Conservation (phyloP, 2,797 vertebrate species). For the Odontamblyopus lacepedii region DNA sequence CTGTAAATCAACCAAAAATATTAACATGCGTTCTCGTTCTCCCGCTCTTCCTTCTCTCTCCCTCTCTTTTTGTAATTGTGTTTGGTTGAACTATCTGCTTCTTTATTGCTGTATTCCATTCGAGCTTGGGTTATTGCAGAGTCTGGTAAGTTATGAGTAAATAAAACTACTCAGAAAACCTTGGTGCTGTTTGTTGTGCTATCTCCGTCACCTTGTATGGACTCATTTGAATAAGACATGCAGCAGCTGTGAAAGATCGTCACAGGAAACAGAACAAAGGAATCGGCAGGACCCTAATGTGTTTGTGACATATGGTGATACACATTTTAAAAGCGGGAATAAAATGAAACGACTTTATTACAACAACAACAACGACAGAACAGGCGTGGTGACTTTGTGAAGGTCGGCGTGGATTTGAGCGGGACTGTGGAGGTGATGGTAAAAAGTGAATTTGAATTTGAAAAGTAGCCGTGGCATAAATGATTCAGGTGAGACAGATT, state of each 20-base stretch:
- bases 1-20: neutral
- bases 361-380: neutral
- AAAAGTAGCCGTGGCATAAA: neutral
- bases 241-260: conserved; percentile 17
- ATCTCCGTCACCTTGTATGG: conserved; percentile 9
- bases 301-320: neutral
- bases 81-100: neutral
- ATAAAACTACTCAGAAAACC: neutral
- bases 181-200: neutral
- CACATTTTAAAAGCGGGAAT: conserved; percentile 13
- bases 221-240: conserved; percentile 14
- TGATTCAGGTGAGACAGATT: too few species aligned
- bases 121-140: conserved; percentile 15
- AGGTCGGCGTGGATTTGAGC: conserved; percentile 18
- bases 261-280: conserved; percentile 13
- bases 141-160: conserved; percentile 3
- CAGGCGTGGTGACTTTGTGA: conserved; percentile 4
- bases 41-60: too few species aligned
- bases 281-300: neutral
- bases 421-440: conserved; percentile 12
- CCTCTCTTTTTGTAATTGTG: neutral
- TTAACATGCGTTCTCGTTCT: neutral
- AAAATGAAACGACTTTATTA: conserved; percentile 9
- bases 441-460: neutral
- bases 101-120: neutral